Conservation (phyloP, 37 sponge, comb jelly and placozoan genomes). For the Crambe crambe region DNA sequence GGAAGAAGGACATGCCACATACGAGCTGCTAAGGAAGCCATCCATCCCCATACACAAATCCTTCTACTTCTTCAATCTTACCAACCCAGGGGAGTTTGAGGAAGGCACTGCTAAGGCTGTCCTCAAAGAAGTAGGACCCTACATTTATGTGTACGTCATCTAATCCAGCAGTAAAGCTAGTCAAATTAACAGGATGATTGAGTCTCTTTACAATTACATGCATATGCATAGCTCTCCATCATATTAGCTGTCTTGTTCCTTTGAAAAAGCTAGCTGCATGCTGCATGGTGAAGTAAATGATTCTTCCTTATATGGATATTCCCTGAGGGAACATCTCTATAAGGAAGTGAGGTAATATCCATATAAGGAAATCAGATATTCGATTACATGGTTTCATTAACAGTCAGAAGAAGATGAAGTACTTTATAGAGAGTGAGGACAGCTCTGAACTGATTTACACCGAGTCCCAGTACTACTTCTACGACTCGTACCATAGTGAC, state of each 20-base stretch:
- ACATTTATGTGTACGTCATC: constrained; percentile 72
- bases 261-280: too few relatives aligned
- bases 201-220: too few relatives aligned
- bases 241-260: too few relatives aligned
- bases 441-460: constrained; percentile 30
- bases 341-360: too few relatives aligned
- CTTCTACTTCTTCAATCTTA: constrained; percentile 85
- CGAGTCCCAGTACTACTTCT: constrained; percentile 35
- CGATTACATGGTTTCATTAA: not conserved
- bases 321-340: too few relatives aligned
- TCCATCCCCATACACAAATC: constrained; percentile 68
- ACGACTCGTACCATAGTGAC: not conserved
- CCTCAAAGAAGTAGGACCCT: constrained; percentile 71
- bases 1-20: constrained; percentile 55
- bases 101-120: constrained; percentile 21
- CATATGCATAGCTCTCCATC: too few relatives aligned
- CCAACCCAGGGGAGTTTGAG: constrained; percentile 63
- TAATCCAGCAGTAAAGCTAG: not conserved
- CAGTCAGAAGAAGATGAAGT: constrained; percentile 40
- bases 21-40: constrained; percentile 70
- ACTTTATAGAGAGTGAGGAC: constrained; percentile 6
- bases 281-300: too few relatives aligned
- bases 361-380: too few relatives aligned
- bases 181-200: too few relatives aligned
- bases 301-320: too few relatives aligned